phyloP scores from a whole-genome alignment of 1,140 invertebrate species.

The Cydia pomonella region DNA sequence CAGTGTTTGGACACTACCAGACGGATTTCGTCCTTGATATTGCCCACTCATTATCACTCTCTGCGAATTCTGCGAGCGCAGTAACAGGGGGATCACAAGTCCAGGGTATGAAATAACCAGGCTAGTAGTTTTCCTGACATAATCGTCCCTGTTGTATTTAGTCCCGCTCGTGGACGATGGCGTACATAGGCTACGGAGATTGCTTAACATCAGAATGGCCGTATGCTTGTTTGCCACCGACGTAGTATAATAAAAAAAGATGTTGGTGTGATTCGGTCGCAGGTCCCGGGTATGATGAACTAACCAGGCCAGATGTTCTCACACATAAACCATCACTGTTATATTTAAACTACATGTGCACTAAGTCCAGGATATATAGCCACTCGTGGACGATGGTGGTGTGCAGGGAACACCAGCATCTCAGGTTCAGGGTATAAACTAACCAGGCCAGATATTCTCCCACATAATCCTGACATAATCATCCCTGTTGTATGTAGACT shows the following conservation, averaged over 20 bases:
- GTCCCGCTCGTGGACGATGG: too few species aligned
- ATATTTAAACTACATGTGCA: slow-evolving; percentile 86
- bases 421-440: slow-evolving; percentile 15
- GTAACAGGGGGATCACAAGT: background rate
- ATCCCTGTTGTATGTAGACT: slow-evolving; percentile 86
- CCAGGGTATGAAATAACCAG: slow-evolving; percentile 44
- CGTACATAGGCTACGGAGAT: too few species aligned
- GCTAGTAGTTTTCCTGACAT: slow-evolving; percentile 84
- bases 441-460: slow-evolving; percentile 83
- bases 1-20: too few species aligned
- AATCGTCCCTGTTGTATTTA: slow-evolving; percentile 85
- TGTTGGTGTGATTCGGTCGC: too few species aligned
- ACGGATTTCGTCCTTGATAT: too few species aligned
- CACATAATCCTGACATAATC: slow-evolving; percentile 84
- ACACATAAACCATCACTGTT: slow-evolving; percentile 85
- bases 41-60: too few species aligned
- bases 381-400: slow-evolving; percentile 84
- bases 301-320: slow-evolving; percentile 82
- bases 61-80: too few species aligned
- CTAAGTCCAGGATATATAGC: slow-evolving; percentile 85
- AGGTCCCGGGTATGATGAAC: too few species aligned
- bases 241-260: too few species aligned
- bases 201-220: too few species aligned
- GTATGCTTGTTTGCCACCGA: too few species aligned
- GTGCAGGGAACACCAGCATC: slow-evolving; percentile 68